A percentile compares a stretch with the other conserved stretches of the same genome.
These are phyloP conservation scores for Machimus rusticus DNA, from an alignment of 2,888 invertebrate genomes.

Conservation along the genomic window DNA sequence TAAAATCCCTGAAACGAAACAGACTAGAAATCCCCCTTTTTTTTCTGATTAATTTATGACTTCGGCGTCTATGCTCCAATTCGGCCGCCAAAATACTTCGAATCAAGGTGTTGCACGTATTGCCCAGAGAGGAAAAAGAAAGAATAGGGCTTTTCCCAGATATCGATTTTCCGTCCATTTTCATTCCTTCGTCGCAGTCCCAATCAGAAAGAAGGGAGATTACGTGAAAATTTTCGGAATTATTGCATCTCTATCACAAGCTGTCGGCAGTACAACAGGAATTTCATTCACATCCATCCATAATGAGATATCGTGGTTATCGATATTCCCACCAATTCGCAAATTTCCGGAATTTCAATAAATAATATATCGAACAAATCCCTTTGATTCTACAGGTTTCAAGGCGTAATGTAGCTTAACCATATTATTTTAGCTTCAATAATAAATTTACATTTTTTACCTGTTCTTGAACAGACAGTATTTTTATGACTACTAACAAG, in stretches of 20 bases:
- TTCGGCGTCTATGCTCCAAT: background rate
- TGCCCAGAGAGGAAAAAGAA: background rate
- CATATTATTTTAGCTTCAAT: too few relatives aligned
- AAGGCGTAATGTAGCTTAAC: background rate
- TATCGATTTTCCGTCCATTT: background rate
- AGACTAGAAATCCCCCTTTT: background rate
- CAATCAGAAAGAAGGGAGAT: background rate
- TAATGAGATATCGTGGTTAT: background rate
- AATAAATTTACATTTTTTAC: too few relatives aligned
- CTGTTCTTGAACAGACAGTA: too few relatives aligned
- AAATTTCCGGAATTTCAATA: background rate
- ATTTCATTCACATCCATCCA: background rate
- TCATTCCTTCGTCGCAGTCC: background rate
- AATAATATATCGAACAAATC: background rate
- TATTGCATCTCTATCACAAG: background rate
- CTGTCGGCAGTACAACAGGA: background rate
- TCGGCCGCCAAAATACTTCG: background rate
- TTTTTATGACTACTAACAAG: too few relatives aligned
- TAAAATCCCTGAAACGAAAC: background rate
- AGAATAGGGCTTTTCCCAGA: background rate
- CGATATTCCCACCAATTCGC: background rate
- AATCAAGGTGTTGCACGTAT: background rate
- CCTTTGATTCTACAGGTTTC: background rate
- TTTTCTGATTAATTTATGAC: background rate
- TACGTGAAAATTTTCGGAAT: background rate